phyloP scores from a whole-genome alignment of 53 echinoderm and acorn worm species.

The Henricia sp. region DNA sequence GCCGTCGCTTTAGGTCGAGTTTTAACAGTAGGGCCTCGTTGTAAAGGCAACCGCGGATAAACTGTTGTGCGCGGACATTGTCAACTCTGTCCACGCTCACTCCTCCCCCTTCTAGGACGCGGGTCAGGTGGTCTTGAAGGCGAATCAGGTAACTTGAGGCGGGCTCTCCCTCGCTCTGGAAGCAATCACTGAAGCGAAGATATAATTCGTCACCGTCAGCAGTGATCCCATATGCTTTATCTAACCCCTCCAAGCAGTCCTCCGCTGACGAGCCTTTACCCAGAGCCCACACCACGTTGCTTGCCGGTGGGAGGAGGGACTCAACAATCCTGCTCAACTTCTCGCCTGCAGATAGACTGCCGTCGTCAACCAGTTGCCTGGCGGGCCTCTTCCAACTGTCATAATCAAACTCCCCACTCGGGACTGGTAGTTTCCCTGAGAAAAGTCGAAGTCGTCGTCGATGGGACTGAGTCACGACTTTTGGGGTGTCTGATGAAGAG shows the following conservation, averaged over 20 bases:
- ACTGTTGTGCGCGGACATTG: conserved; percentile 44
- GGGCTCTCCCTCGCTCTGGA: conserved; percentile 27
- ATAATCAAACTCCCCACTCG: conserved; percentile 43
- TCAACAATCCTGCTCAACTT: conserved; percentile 37
- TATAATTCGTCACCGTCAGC: conserved; percentile 64
- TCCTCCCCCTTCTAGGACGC: conserved; percentile 56
- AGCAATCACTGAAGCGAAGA: conserved; percentile 55
- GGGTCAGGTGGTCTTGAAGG: conserved; percentile 46
- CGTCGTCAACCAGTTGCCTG: conserved; percentile 49
- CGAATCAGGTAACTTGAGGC: conserved; percentile 42
- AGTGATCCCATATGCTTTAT: conserved; percentile 53
- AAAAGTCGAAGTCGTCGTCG: conserved; percentile 53
- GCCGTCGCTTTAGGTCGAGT: not conserved
- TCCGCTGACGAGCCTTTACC: conserved; percentile 10
- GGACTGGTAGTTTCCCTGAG: conserved; percentile 52
- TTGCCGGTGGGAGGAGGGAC: conserved; percentile 57
- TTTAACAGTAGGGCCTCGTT: conserved; percentile 22
- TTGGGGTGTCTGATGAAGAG: not conserved
- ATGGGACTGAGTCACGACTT: not conserved
- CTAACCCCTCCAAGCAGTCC: conserved; percentile 29
- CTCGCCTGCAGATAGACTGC: conserved; percentile 4
- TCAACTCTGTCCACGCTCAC: conserved; percentile 26
- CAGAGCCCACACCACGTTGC: conserved; percentile 41
- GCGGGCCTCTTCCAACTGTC: conserved; percentile 49
- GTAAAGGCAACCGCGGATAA: conserved; percentile 41